Evolutionary conservation across 2,113 vertebrate species (phyloP).

Genomic region (Calidris pugnax): DNA sequence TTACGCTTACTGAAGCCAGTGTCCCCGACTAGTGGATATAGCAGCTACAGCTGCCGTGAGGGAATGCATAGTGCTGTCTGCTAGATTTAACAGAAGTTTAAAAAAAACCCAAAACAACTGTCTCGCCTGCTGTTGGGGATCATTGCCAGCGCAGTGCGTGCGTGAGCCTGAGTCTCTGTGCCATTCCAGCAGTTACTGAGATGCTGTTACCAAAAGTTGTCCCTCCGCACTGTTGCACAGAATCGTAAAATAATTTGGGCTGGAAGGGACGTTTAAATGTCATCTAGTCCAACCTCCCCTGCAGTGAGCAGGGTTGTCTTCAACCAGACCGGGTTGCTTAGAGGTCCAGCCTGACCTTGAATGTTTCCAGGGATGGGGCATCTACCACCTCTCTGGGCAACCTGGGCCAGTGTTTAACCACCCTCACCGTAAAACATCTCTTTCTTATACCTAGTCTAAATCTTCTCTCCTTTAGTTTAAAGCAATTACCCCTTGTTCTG

Average conservation of each 20-base stretch:
- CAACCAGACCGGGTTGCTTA: neutral
- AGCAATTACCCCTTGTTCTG: neutral
- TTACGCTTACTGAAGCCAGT: neutral
- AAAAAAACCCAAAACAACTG: neutral
- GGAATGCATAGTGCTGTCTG: neutral
- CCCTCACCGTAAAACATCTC: neutral
- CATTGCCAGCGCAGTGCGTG: accelerated
- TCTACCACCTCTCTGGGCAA: neutral
- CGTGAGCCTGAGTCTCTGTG: neutral
- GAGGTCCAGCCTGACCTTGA: neutral
- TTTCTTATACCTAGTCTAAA: neutral
- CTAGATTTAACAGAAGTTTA: neutral
- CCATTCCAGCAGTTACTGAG: neutral
- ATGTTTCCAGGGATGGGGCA: neutral
- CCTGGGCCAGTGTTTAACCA: neutral
- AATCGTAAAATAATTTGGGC: neutral
- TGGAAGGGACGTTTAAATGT: neutral
- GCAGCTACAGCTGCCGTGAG: accelerated
- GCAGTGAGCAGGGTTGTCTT: neutral
- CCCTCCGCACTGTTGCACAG: accelerated
- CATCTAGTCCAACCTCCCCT: neutral
- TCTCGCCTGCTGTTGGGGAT: neutral
- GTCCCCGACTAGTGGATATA: neutral
- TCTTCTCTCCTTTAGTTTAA: neutral
- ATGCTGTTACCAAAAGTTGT: neutral